Base-by-base conservation (phyloP, 2,113 vertebrate species). In the Ahaetulla prasina region DNA sequence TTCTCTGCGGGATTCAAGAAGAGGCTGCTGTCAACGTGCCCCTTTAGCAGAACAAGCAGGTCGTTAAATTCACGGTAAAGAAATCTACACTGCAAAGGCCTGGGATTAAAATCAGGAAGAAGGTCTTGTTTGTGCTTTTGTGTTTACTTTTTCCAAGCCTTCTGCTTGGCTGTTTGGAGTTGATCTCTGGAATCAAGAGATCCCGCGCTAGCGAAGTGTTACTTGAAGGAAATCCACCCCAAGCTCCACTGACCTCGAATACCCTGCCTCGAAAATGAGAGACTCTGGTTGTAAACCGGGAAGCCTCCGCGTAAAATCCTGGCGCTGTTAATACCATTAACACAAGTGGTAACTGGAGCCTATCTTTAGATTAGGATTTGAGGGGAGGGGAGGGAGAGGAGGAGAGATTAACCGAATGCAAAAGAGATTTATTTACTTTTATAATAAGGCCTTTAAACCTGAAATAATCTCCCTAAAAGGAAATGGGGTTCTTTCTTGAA, bases 1-100 rank as follows among this genome's bases (percentile, higher is more conserved):
- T 80, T 22, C 35, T 39, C 18, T 39, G 16, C 1, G 68, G 7
- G 68, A 39, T 80, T 80, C 68, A 80, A 20, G 68, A 80, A 80
- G 6, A 20, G n/a, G n/a, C 2, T 6, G 6, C 14, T 35, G n/a
- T 35, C n/a, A 6, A 20, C 35, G 2, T 1, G n/a, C 7, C 35
- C 35, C 35, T 4, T 74, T 39, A 39, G 35, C 35, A 39, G 68
- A 80, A 80, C 35, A 39, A 74, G n/a, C 68, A 39, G 35, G 18
- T 74, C 18, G 2, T 39, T 39, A 39, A 39, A 39, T 39, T 80
- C 35, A 20, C 7, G 0, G 18, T 39, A 9, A 80, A 18, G 68
- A 22, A 80, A 39, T 9, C 43, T 47, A 7, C 16, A n/a, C 8
- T 6, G 43, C 25, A n/a, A 49, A 63, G 1, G 16, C 8, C 23